phyloP scores from a whole-genome alignment of 37 sponge, comb jelly and placozoan species.

The Oopsacas minuta region DNA sequence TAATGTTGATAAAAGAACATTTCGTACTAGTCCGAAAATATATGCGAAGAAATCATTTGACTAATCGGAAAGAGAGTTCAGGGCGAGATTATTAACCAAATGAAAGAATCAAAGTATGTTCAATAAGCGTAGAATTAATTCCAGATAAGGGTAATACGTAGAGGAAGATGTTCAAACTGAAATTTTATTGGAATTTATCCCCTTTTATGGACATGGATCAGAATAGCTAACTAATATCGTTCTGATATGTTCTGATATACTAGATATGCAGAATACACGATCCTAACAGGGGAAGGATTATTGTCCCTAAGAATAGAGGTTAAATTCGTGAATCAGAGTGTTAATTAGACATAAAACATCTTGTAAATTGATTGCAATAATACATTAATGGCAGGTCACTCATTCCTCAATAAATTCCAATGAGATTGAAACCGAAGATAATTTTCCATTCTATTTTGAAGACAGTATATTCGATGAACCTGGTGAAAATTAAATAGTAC shows the following conservation, averaged over 20 bases:
- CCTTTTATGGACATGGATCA: neutral
- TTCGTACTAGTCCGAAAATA: neutral
- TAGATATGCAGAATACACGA: neutral
- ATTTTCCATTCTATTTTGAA: no score
- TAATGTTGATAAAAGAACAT: neutral
- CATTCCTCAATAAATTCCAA: no score
- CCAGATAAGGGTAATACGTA: neutral
- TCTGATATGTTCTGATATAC: neutral
- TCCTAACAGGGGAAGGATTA: no score
- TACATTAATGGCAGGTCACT: no score
- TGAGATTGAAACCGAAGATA: no score
- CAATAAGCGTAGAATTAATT: neutral
- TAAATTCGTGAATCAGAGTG: no score
- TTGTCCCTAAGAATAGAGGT: no score
- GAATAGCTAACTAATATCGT: neutral
- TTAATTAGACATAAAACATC: no score
- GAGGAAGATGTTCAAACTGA: neutral
- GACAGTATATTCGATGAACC: no score
- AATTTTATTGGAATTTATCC: neutral
- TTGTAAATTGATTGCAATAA: no score
- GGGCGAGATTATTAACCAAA: neutral
- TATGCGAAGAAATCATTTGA: neutral
- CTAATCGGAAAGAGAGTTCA: neutral
- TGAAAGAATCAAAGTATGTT: neutral
- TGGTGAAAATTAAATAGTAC: no score